Evolutionary conservation across 2,888 invertebrate species (phyloP).

Genomic region (Oligia strigilis): DNA sequence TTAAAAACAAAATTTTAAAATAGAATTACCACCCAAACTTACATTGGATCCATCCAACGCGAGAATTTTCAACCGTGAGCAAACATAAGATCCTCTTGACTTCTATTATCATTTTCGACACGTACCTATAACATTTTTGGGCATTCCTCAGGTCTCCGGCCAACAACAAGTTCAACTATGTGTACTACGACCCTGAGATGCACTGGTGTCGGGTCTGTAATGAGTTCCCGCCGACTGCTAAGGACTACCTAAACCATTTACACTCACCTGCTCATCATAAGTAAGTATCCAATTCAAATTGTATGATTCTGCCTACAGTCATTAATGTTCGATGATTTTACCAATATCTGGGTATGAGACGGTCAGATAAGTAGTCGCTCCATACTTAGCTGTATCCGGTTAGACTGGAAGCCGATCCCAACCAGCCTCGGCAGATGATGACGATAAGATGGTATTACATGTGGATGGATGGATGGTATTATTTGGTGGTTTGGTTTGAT

Average conservation of each 20-base stretch:
- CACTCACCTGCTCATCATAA: slow-evolving; percentile 95
- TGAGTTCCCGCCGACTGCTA: slow-evolving; percentile 96
- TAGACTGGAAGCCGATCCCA: neutral
- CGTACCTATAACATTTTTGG: slow-evolving; percentile 2
- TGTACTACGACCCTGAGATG: slow-evolving; percentile 97
- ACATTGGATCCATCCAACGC: slow-evolving; percentile 3
- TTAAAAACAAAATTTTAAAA: slow-evolving; percentile 1
- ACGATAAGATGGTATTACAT: neutral
- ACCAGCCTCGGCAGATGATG: neutral
- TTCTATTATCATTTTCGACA: neutral
- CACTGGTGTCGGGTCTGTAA: slow-evolving; percentile 97
- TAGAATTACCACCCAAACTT: neutral
- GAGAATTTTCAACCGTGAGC: slow-evolving; percentile 39
- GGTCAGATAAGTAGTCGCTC: neutral
- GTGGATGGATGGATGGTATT: too few relatives aligned
- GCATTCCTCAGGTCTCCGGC: slow-evolving; percentile 79
- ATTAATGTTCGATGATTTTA: neutral
- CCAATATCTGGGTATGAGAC: neutral
- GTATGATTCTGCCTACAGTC: neutral
- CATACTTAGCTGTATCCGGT: neutral
- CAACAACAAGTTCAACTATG: slow-evolving; percentile 92
- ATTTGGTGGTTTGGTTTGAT: too few relatives aligned
- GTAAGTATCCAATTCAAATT: slow-evolving; percentile 71
- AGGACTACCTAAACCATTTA: slow-evolving; percentile 95
- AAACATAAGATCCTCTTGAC: slow-evolving; percentile 24